Evolutionary conservation across 1,140 invertebrate species (phyloP), one percentile per base, ranked within the genome.

Genomic region (Sycobia sp.): DNA sequence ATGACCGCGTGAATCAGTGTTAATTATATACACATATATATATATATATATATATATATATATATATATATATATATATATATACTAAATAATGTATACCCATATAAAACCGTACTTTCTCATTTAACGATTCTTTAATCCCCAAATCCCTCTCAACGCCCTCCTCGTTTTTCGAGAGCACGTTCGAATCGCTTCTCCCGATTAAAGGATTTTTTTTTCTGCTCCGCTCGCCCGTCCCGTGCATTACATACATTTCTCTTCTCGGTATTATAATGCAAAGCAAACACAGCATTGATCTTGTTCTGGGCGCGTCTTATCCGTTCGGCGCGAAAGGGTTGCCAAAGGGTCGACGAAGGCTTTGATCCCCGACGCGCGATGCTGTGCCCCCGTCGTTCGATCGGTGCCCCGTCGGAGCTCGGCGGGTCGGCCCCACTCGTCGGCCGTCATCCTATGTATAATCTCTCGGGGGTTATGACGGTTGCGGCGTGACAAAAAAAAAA

Each of bases 151-250:
- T 22, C 13, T 34, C 32, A 57, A 13, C 29, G 14, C 49, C 10
- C 32, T 34, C 14, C 27, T 4, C 23, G n/a, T 58, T 47, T 43
- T 50, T 50, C 56, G 20, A 49, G n/a, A 22, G 14, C 43, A 44
- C 23, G 32, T 43, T 38, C 13, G n/a, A 60, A 51, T 32, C 8
- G 34, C n/a, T n/a, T n/a, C 32, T 43, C 36, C 32, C 38, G 47
- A 51, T 60, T 22, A 43, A 51, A 27, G 18, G 56, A 59, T 59
- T 59, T 59, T 23, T n/a, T n/a, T n/a, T n/a, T n/a, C n/a, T n/a
- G n/a, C n/a, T n/a, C n/a, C n/a, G n/a, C n/a, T 38, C 58, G 58
- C 38, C 25, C 50, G 32, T n/a, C n/a, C 5, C 20, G 1, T 16
- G 11, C 16, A 47, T 18, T 36, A 4, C 36, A 36, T 44, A 2